These are phyloP conservation scores for Daubentonia madagascariensis DNA, from an alignment of 2,113 vertebrate genomes.

Conservation along the genomic window DNA sequence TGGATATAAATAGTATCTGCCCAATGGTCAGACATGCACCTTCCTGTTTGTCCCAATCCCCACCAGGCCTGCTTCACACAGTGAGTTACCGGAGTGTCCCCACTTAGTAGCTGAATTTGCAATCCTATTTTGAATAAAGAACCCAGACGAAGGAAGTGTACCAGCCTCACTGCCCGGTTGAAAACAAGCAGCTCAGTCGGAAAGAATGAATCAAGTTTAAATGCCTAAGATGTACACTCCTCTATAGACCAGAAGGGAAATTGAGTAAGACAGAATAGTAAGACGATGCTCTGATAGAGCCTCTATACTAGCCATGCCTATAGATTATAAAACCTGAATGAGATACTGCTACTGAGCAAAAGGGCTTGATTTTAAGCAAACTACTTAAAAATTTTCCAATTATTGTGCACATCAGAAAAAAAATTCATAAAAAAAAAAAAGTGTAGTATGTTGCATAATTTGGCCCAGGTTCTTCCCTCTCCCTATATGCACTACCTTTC, in stretches of 20 bases:
- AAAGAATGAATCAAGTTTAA: not conserved
- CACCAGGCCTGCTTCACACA: not conserved
- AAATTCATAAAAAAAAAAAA: not conserved
- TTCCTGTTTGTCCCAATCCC: not conserved
- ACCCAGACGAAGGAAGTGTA: not conserved
- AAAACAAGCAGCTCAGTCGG: not conserved
- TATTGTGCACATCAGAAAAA: not conserved
- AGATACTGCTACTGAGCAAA: not conserved
- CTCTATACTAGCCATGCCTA: not conserved
- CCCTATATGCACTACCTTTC: not conserved
- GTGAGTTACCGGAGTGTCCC: not conserved
- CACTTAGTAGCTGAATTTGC: not conserved
- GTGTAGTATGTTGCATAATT: not conserved
- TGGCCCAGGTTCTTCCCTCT: not conserved
- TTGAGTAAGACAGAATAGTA: not conserved
- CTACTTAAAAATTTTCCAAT: not conserved
- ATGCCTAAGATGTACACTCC: not conserved
- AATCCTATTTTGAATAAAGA: not conserved
- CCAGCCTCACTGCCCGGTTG: not conserved
- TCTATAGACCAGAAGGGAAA: not conserved
- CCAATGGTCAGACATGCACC: fast-evolving
- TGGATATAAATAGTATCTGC: not conserved
- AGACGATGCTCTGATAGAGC: not conserved
- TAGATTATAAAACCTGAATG: not conserved
- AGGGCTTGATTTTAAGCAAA: not conserved